Evolutionary conservation across 2,113 vertebrate species (phyloP).

Genomic region (Helogale parvula): DNA sequence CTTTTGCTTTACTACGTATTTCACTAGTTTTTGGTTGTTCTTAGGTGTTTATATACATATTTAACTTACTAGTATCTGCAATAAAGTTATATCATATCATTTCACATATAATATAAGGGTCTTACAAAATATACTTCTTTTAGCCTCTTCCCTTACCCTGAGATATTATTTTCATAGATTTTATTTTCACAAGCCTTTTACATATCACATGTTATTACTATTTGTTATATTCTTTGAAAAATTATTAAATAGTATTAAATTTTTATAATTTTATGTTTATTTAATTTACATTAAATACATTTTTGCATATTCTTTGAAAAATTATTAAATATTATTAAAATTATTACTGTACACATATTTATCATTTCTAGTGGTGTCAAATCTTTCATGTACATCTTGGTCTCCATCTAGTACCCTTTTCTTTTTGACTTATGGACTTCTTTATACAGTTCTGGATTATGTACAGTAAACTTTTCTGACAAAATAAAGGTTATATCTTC

Average conservation of each 20-base stretch:
- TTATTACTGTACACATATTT: background rate
- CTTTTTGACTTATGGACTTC: background rate
- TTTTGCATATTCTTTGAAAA: too few relatives aligned
- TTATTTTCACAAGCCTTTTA: background rate
- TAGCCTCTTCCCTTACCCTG: background rate
- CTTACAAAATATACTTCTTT: background rate
- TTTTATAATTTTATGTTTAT: too few relatives aligned
- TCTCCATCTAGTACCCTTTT: background rate
- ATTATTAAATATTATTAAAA: background rate
- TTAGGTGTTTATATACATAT: background rate
- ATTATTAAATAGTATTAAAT: background rate
- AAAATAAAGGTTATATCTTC: background rate
- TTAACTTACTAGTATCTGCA: background rate
- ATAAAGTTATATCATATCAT: background rate
- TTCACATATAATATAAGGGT: background rate
- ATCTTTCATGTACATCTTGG: background rate
- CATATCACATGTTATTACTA: background rate
- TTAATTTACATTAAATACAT: too few relatives aligned
- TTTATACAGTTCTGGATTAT: background rate
- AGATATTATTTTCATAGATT: background rate
- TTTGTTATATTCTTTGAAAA: too few relatives aligned
- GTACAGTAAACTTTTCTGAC: background rate
- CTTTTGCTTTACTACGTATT: background rate
- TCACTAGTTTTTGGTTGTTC: background rate
- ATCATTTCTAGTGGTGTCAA: background rate